These are phyloP conservation scores for Kryptopterus vitreolus DNA, from an alignment of 2,797 vertebrate species.

Conservation along the genomic window DNA sequence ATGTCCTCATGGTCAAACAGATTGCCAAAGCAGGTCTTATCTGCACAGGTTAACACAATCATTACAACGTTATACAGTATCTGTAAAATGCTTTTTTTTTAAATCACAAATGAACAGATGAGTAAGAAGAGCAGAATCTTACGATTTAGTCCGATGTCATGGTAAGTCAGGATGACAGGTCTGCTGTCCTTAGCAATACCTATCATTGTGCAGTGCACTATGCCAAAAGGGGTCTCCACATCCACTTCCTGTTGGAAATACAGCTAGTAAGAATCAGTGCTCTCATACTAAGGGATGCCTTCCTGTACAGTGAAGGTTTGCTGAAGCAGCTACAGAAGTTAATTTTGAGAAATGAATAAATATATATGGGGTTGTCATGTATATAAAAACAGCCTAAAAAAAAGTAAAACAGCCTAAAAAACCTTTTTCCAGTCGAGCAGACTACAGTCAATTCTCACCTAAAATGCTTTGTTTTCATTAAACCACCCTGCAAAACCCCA, in stretches of 20 bases:
- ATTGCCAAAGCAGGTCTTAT: conserved; percentile 89
- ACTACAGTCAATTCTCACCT: not conserved
- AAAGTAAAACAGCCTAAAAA: not conserved
- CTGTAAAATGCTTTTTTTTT: not conserved
- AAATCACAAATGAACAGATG: not conserved
- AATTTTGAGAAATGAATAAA: not conserved
- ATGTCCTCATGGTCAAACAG: conserved; percentile 92
- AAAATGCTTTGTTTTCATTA: not conserved
- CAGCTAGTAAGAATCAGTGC: not conserved
- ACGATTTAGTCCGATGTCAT: conserved; percentile 94
- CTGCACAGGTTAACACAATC: conserved; percentile 61
- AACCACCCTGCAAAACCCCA: not conserved
- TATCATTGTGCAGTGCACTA: conserved; percentile 82
- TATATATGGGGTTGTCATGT: not conserved
- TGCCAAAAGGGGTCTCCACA: conserved; percentile 87
- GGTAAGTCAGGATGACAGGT: conserved; percentile 90
- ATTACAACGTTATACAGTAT: not conserved
- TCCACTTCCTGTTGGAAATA: conserved; percentile 82
- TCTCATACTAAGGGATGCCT: not conserved
- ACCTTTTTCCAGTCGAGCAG: too few species aligned
- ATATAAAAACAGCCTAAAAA: too few species aligned
- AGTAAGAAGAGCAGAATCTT: conserved; percentile 47
- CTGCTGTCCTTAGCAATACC: conserved; percentile 79
- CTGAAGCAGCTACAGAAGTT: not conserved
- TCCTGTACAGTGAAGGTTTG: too few species aligned